Evolutionary conservation across 2,113 vertebrate genomes (phyloP).

Genomic region (Apus apus): DNA sequence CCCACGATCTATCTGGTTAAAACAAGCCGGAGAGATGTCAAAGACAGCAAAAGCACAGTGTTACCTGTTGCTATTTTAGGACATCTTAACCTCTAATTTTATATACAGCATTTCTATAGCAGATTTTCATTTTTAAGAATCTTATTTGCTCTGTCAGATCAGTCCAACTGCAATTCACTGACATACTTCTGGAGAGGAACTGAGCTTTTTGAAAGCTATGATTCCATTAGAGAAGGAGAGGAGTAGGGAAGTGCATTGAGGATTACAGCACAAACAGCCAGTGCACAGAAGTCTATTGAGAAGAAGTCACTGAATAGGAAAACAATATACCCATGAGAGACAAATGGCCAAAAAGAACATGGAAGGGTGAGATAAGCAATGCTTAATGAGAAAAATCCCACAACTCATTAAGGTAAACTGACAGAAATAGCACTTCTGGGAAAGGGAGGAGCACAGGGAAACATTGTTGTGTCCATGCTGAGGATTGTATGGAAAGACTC

Average conservation of each 20-base stretch:
- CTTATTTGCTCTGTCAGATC: neutral
- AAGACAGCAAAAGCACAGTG: neutral
- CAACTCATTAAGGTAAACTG: neutral
- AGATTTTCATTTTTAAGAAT: neutral
- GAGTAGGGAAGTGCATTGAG: neutral
- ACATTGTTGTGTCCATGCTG: neutral
- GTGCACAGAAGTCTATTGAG: neutral
- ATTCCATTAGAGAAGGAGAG: neutral
- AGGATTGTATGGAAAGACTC: neutral
- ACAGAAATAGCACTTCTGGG: neutral
- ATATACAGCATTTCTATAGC: neutral
- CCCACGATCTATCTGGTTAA: neutral
- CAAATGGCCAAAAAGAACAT: neutral
- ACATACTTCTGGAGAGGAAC: neutral
- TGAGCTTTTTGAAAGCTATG: neutral
- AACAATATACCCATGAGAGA: neutral
- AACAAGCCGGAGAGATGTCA: neutral
- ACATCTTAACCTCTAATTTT: neutral
- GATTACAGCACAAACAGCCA: neutral
- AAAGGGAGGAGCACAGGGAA: neutral
- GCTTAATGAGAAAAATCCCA: neutral
- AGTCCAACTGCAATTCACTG: neutral
- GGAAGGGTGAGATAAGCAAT: neutral
- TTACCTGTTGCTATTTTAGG: neutral
- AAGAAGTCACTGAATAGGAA: neutral